phyloP scores from a whole-genome alignment of 2,797 vertebrate species.

The Malacoraja senta region DNA sequence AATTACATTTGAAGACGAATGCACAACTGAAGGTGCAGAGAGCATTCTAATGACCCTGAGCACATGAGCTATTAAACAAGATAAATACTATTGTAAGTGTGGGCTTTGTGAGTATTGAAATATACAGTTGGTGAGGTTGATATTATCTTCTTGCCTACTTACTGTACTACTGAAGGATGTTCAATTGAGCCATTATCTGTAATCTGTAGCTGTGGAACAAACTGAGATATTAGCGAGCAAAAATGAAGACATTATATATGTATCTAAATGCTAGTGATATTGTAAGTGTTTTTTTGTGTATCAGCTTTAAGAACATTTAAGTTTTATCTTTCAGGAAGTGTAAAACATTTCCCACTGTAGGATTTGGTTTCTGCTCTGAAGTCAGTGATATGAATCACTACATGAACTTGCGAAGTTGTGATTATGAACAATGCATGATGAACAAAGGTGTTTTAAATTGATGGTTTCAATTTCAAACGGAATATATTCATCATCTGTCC shows the following conservation, averaged over 20 bases:
- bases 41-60: slow-evolving; percentile 22
- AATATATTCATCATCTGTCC: not conserved
- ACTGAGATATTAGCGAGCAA: not conserved
- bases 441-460: not conserved
- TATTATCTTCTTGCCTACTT: not conserved
- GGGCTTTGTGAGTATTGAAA: slow-evolving; percentile 20
- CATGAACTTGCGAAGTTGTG: not conserved
- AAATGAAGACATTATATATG: not conserved
- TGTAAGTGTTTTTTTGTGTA: not conserved
- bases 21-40: no score
- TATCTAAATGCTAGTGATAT: not conserved
- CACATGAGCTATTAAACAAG: not conserved
- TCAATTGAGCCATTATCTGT: slow-evolving; percentile 28
- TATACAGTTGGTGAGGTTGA: not conserved
- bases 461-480: no score
- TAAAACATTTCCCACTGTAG: no score
- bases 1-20: slow-evolving; percentile 26
- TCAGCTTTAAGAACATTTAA: not conserved
- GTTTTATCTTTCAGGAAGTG: not conserved
- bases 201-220: slow-evolving; percentile 13
- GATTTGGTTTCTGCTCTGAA: not conserved
- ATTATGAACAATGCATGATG: not conserved
- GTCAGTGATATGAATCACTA: not conserved
- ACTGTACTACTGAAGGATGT: not conserved
- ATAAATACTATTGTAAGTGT: not conserved